These are phyloP conservation scores for Prosapia bicincta DNA, from an alignment of 2,888 invertebrate genomes.

Conservation along the genomic window DNA sequence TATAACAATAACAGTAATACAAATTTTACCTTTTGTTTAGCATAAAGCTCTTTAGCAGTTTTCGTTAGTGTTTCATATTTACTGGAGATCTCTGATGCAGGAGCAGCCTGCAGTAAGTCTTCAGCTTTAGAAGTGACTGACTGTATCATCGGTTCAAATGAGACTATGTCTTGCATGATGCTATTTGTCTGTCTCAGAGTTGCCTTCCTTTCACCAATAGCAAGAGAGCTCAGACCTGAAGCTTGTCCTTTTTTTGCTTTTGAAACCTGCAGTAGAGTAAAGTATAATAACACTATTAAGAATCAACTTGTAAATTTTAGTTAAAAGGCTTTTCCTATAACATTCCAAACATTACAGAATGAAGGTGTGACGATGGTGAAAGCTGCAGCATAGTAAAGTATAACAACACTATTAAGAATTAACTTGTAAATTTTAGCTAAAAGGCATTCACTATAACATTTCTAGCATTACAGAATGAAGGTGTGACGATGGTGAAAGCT, in stretches of 20 bases:
- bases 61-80: slow-evolving; percentile 88
- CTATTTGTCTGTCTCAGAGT: slow-evolving; percentile 87
- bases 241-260: slow-evolving; percentile 67
- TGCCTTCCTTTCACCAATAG: slow-evolving; percentile 83
- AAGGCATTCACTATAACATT: too few relatives aligned
- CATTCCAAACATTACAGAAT: too few relatives aligned
- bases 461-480: too few relatives aligned
- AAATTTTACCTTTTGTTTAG: slow-evolving; percentile 66
- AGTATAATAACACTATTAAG: too few relatives aligned
- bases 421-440: too few relatives aligned
- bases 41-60: slow-evolving; percentile 85
- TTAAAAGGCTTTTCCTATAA: too few relatives aligned
- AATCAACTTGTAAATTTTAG: too few relatives aligned
- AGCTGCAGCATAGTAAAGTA: too few relatives aligned
- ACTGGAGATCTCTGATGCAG: slow-evolving; percentile 86
- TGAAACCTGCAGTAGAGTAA: slow-evolving; percentile 48
- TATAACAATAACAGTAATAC: neutral
- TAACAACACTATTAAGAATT: too few relatives aligned
- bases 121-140: slow-evolving; percentile 92
- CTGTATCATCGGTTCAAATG: slow-evolving; percentile 96
- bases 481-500: too few relatives aligned
- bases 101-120: slow-evolving; percentile 85
- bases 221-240: slow-evolving; percentile 68
- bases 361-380: too few relatives aligned
- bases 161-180: slow-evolving; percentile 94